A percentile compares a stretch with the other conserved stretches of the same genome.
Conservation (phyloP, 2,797 vertebrate species). For the Xyrichtys novacula region DNA sequence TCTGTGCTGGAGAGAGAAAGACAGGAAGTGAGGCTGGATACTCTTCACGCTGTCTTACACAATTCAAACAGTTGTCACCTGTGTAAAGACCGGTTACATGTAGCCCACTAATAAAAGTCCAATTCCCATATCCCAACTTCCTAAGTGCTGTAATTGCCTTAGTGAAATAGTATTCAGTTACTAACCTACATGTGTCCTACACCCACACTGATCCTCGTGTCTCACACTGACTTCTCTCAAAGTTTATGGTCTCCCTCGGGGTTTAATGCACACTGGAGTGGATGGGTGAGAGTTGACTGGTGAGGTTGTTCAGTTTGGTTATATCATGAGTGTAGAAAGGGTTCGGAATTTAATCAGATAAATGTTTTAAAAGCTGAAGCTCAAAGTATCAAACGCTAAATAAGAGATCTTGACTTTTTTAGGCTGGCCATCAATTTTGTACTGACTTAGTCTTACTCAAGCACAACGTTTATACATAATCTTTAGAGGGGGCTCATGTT, state of each 20-base stretch:
- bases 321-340: conserved; percentile 1
- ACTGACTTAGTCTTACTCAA: no score
- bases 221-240: conserved; percentile 33
- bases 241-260: conserved; percentile 44
- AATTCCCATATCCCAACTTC: conserved; percentile 19
- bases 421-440: no score
- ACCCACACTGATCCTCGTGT: conserved; percentile 25
- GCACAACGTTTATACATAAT: no score
- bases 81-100: conserved; percentile 29
- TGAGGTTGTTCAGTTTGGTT: conserved; percentile 31
- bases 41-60: conserved; percentile 44
- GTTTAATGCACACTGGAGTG: conserved; percentile 26
- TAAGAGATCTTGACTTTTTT: no score
- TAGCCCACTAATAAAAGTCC: conserved; percentile 33
- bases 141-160: conserved; percentile 16
- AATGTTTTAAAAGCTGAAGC: neutral
- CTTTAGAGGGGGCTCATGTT: neutral
- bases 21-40: conserved; percentile 57
- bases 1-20: conserved; percentile 27
- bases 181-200: conserved; percentile 42
- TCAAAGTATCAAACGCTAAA: neutral
- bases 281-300: conserved; percentile 28
- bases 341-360: neutral
- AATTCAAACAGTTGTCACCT: conserved; percentile 63
- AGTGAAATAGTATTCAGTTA: conserved; percentile 49